These are phyloP conservation scores for Helicolenus hilgendorfi DNA, from an alignment of 2,797 vertebrate species.

Conservation along the genomic window DNA sequence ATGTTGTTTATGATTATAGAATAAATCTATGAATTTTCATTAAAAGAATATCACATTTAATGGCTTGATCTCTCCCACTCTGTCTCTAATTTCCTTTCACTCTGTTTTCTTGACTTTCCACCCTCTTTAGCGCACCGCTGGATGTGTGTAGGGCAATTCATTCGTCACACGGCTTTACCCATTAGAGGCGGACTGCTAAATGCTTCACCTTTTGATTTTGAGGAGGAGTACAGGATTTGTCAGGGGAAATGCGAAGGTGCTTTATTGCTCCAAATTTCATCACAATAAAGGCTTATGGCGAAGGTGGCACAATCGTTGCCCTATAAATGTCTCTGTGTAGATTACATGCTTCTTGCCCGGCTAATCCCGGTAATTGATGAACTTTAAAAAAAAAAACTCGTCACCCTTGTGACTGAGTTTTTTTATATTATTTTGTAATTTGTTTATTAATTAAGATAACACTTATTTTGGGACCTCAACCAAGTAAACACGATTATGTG, in stretches of 20 bases:
- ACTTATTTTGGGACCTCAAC: slow-evolving; percentile 91
- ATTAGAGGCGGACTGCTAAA: slow-evolving; percentile 87
- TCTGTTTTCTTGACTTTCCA: slow-evolving; percentile 79
- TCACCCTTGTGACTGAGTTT: slow-evolving; percentile 61
- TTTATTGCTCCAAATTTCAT: slow-evolving; percentile 91
- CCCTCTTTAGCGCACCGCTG: slow-evolving; percentile 67
- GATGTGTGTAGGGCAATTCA: slow-evolving; percentile 85
- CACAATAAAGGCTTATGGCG: slow-evolving; percentile 90
- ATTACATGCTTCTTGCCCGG: slow-evolving; percentile 89
- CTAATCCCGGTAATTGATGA: slow-evolving; percentile 92
- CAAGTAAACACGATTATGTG: slow-evolving; percentile 91
- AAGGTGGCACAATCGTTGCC: slow-evolving; percentile 88
- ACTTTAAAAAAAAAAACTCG: slow-evolving; percentile 65
- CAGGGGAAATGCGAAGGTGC: slow-evolving; percentile 84
- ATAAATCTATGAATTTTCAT: slow-evolving; percentile 47
- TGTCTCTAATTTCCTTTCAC: slow-evolving; percentile 49
- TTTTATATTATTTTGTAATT: slow-evolving; percentile 88
- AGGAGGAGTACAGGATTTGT: slow-evolving; percentile 89
- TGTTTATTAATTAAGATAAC: slow-evolving; percentile 93
- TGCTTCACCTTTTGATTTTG: slow-evolving; percentile 91
- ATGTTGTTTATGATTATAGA: not conserved
- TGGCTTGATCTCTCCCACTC: slow-evolving; percentile 43
- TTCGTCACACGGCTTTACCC: slow-evolving; percentile 89
- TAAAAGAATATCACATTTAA: slow-evolving; percentile 45
- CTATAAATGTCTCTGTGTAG: slow-evolving; percentile 90